Percentiles rank a stretch among this genome's conserved stretches.
These are phyloP conservation scores for Steinernema hermaphroditum DNA, from an alignment of 2,888 invertebrate genomes.

Conservation along the genomic window DNA sequence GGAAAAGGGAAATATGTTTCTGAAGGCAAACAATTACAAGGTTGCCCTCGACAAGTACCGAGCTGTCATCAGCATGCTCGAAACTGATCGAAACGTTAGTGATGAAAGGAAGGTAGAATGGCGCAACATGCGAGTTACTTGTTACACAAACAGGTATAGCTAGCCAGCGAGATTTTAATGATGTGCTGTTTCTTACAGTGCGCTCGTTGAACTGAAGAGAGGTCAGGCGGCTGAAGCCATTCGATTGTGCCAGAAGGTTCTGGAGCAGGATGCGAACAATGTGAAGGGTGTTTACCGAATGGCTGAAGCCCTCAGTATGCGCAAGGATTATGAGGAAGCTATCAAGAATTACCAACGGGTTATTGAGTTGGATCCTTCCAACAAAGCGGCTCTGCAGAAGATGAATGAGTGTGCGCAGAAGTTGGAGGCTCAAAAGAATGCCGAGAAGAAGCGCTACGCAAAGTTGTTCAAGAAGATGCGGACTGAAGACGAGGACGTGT, in stretches of 20 bases:
- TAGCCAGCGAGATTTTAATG: too few relatives aligned
- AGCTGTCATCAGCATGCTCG: slow-evolving; percentile 75
- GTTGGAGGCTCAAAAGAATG: neutral
- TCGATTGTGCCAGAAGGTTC: slow-evolving; percentile 78
- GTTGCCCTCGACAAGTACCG: slow-evolving; percentile 86
- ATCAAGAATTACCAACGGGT: slow-evolving; percentile 79
- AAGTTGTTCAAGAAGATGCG: slow-evolving; percentile 92
- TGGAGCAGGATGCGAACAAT: slow-evolving; percentile 77
- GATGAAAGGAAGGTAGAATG: slow-evolving; percentile 50
- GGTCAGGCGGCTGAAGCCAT: slow-evolving; percentile 67
- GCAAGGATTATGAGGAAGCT: slow-evolving; percentile 79
- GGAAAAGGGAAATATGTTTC: slow-evolving; percentile 86
- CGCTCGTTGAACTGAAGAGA: slow-evolving; percentile 66
- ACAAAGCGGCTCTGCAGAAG: slow-evolving; percentile 71
- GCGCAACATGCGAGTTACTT: slow-evolving; percentile 51
- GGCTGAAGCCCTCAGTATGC: slow-evolving; percentile 39
- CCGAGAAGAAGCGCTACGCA: slow-evolving; percentile 79
- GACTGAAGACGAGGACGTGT: slow-evolving; percentile 38
- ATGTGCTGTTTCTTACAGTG: too few relatives aligned
- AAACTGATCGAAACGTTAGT: slow-evolving; percentile 64
- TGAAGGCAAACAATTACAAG: slow-evolving; percentile 75
- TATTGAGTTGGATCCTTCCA: slow-evolving; percentile 79
- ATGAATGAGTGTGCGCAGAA: slow-evolving; percentile 75
- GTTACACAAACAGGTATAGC: slow-evolving; percentile 54
- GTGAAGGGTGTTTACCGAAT: slow-evolving; percentile 85